Evolutionary conservation across 2,797 vertebrate genomes (phyloP).

Genomic region (Masticophis lateralis): DNA sequence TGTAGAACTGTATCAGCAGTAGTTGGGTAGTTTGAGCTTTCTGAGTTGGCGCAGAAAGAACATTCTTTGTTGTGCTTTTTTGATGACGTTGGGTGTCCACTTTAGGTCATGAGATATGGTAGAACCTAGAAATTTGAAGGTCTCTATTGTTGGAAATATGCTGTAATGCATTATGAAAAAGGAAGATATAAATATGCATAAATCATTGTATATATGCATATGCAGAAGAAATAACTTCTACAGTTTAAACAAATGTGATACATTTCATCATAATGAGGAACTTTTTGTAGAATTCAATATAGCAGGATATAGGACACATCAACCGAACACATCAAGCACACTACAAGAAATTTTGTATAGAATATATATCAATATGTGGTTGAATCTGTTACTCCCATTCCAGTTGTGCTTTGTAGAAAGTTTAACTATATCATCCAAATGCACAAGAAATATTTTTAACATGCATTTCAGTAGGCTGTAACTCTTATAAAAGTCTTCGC

Average conservation of each 20-base stretch:
- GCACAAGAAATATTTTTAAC: slow-evolving; percentile 18
- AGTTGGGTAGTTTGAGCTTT: too few species aligned
- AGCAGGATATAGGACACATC: not conserved
- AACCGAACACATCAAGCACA: not conserved
- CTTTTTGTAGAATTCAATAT: not conserved
- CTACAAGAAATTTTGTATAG: not conserved
- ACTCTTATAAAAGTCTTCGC: slow-evolving; percentile 35
- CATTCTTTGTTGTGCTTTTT: too few species aligned
- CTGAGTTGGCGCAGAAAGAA: too few species aligned
- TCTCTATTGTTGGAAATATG: not conserved
- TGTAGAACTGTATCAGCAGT: too few species aligned
- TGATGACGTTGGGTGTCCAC: too few species aligned
- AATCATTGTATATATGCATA: not conserved
- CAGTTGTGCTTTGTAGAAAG: slow-evolving; percentile 26
- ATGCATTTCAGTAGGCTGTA: slow-evolving; percentile 20
- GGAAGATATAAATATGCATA: not conserved
- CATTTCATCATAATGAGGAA: not conserved
- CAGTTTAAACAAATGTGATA: not conserved
- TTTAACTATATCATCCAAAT: not conserved
- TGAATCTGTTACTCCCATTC: not conserved
- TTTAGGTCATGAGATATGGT: too few species aligned
- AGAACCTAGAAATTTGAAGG: too few species aligned
- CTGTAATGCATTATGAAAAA: not conserved
- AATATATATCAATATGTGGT: not conserved
- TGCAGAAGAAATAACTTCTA: not conserved